Base-by-base conservation (phyloP, 2,797 vertebrate genomes). In the Benthosema pterotum region DNA sequence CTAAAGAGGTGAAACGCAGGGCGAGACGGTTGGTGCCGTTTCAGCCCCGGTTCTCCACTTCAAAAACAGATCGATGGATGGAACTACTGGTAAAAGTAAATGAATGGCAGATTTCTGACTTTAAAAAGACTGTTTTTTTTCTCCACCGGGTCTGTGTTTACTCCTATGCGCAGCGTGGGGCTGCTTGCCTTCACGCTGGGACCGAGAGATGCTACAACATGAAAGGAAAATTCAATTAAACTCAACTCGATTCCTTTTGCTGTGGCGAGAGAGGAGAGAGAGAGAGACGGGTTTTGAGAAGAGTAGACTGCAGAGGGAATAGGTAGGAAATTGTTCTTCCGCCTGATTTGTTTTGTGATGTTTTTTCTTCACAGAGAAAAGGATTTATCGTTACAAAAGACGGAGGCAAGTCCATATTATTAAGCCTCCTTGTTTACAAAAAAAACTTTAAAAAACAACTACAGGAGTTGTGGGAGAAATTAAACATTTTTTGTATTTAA, bases 351-450 rank as follows among this genome's bases (percentile, higher is more conserved):
- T 53, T 38, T 11, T 38, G 32, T 38, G 8, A 38, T 11, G 32
- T 11, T 38, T 8, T 11, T 38, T 8, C 32, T 9, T 11, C 32
- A 65, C 50, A 74, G 72, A 68, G 65, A 62, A 16, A 63, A 67
- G 14, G 19, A 81, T 86, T n/a, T 82, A 62, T 28, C 58, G 82
- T 78, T 67, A 80, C 62, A 83, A 84, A 75, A 42, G 32, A 38
- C 32, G 62, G 22, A 69, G 43, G 60, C 4, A 47, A 51, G 13
- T 55, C 54, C 66, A 59, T 8, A 4, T 49, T 16, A 51, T 63
- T 54, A 61, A n/a, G 54, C 32, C 46, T 52, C 38, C 14, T 71
- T 69, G 12, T 25, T 67, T 61, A 46, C n/a, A n/a, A n/a, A n/a
- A n/a, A 60, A 32, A 72, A 67, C 54, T 56, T 55, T 28, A 15